Evolutionary conservation across 2,113 vertebrate species (phyloP).

Genomic region (Planiliza haematocheilus): DNA sequence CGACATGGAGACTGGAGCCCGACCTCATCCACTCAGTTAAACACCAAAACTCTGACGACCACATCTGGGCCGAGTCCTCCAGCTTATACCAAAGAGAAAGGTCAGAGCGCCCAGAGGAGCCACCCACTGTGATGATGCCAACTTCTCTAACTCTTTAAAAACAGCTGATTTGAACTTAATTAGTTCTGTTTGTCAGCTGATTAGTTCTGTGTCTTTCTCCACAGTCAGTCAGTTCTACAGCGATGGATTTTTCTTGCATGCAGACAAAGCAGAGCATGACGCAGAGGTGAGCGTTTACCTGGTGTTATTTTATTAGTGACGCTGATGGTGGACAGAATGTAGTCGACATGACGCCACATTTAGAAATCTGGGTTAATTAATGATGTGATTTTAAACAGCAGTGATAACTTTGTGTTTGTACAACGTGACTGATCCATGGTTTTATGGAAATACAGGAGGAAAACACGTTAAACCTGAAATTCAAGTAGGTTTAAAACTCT

Average conservation of each 20-base stretch:
- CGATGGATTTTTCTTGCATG: conserved; percentile 53
- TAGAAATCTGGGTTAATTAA: neutral
- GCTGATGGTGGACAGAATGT: neutral
- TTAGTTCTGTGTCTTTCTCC: neutral
- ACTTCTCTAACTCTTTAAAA: too few species aligned
- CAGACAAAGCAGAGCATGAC: conserved; percentile 11
- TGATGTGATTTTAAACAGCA: too few species aligned
- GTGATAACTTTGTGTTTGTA: too few species aligned
- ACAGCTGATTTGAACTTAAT: too few species aligned
- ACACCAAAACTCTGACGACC: conserved; percentile 14
- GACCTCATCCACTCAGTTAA: conserved; percentile 36
- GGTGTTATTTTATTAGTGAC: neutral
- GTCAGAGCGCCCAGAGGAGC: conserved; percentile 28
- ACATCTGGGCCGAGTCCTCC: conserved; percentile 66
- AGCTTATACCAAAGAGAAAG: conserved; percentile 77
- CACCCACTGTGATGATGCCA: too few species aligned
- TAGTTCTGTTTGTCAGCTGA: neutral
- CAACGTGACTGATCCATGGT: too few species aligned
- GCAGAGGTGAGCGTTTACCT: conserved; percentile 56
- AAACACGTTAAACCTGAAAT: too few species aligned
- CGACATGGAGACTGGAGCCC: conserved; percentile 64
- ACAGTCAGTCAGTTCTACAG: conserved; percentile 59
- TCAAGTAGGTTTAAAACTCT: too few species aligned
- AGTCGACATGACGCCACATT: neutral
- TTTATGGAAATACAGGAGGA: too few species aligned